Percentiles rank a stretch among this genome's conserved stretches.
Evolutionary conservation across 1,140 invertebrate genomes (phyloP).

Genomic region (Pomacea maculata): DNA sequence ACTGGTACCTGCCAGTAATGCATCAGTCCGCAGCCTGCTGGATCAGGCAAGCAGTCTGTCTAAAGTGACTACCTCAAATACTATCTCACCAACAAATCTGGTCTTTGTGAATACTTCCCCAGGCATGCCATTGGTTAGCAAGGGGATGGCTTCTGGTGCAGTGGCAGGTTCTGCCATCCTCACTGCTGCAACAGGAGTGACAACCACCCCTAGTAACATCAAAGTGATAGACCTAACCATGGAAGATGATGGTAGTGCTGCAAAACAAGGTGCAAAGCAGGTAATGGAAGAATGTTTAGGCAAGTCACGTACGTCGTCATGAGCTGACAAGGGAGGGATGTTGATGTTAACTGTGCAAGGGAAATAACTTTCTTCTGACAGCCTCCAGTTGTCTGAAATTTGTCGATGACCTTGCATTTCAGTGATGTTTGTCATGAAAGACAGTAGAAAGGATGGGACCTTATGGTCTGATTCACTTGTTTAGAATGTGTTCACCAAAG

Average conservation of each 20-base stretch:
- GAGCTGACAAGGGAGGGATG: no score
- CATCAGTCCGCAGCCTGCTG: no score
- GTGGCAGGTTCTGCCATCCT: background rate
- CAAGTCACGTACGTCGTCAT: no score
- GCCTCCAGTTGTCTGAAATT: no score
- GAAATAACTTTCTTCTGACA: no score
- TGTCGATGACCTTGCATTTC: no score
- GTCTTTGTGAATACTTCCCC: constrained; percentile 3
- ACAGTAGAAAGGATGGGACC: no score
- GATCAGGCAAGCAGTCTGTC: constrained; percentile 1
- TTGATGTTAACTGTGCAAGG: no score
- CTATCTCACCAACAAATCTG: background rate
- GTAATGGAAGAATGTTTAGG: background rate
- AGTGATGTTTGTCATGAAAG: no score
- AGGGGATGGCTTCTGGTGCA: background rate
- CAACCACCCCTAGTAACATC: background rate
- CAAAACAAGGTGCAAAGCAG: constrained; percentile 21
- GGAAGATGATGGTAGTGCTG: constrained; percentile 35
- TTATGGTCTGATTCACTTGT: no score
- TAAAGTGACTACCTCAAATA: background rate
- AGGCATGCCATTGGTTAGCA: background rate
- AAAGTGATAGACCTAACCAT: constrained; percentile 45
- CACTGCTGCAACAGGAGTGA: background rate
- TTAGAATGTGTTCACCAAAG: no score
- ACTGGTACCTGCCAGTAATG: no score